Conservation (phyloP, 2,888 invertebrate species). For the Fragum fragum region DNA sequence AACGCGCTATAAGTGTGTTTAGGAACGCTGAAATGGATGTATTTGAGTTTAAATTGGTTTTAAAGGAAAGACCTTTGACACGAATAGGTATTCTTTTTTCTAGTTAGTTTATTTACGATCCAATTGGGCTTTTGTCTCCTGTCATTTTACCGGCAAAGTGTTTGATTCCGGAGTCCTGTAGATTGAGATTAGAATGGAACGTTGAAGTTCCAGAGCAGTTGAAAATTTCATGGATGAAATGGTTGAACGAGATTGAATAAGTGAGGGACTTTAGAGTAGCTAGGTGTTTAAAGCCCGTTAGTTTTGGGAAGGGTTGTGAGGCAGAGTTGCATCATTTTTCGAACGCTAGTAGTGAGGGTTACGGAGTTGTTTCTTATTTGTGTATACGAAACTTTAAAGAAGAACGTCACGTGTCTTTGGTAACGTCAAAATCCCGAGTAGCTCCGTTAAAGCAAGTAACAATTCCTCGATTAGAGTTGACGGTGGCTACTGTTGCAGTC, state of each 20-base stretch:
- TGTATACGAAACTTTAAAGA: too few relatives aligned
- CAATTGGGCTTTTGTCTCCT: not conserved
- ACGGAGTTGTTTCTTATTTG: constrained; percentile 53
- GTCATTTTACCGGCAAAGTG: too few relatives aligned
- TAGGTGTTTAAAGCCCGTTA: constrained; percentile 49
- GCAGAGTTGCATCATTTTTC: constrained; percentile 53
- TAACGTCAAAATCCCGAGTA: not conserved
- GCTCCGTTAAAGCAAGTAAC: not conserved
- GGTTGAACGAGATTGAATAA: not conserved
- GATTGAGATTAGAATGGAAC: too few relatives aligned
- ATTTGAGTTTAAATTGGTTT: too few relatives aligned
- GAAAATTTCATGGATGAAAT: not conserved
- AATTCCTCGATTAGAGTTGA: too few relatives aligned
- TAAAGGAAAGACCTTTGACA: constrained; percentile 50
- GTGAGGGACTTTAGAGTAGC: constrained; percentile 31
- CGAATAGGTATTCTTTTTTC: constrained; percentile 55
- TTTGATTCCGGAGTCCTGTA: too few relatives aligned
- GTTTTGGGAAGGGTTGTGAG: not conserved
- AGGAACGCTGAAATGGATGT: constrained; percentile 46
- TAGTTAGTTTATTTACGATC: constrained; percentile 55
- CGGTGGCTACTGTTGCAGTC: too few relatives aligned
- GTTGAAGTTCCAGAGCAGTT: not conserved
- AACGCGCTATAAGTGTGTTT: constrained; percentile 51
- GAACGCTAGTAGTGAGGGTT: constrained; percentile 59
- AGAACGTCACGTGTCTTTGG: not conserved